A percentile compares a stretch with the other conserved stretches of the same genome.
Evolutionary conservation across 2,797 vertebrate species (phyloP).

Genomic region (Alca torda): DNA sequence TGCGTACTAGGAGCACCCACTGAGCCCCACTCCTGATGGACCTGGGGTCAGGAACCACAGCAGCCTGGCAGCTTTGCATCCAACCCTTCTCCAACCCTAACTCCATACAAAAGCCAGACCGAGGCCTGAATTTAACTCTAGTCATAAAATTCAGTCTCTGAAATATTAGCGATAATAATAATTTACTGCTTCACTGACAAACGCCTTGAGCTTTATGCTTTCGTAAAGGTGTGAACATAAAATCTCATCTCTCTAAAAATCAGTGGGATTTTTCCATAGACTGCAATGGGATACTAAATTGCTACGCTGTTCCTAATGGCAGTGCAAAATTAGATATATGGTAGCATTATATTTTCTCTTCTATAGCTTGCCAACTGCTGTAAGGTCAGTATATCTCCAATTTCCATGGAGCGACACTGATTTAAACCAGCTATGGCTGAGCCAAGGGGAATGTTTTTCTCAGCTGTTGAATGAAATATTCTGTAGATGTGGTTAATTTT

Average conservation of each 20-base stretch:
- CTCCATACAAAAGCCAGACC: neutral
- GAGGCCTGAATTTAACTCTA: neutral
- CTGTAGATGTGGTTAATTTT: neutral
- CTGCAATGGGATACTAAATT: neutral
- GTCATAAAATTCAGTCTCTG: neutral
- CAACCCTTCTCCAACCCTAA: neutral
- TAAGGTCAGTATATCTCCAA: neutral
- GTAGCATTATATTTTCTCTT: neutral
- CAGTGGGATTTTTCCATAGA: neutral
- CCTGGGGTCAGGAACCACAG: neutral
- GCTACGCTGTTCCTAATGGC: neutral
- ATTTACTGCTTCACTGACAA: neutral
- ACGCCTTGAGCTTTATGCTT: neutral
- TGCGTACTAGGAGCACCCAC: accelerated
- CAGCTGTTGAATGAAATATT: neutral
- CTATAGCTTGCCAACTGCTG: neutral
- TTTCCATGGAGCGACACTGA: neutral
- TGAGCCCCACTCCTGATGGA: neutral
- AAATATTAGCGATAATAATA: neutral
- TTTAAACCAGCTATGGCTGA: neutral
- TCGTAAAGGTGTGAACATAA: neutral
- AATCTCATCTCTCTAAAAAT: neutral
- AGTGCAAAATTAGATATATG: neutral
- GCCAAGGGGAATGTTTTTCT: neutral
- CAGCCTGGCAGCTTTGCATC: neutral